A percentile compares a stretch with the other conserved stretches of the same genome.
Conservation (phyloP, 1,140 invertebrate genomes). For the Pinna nobilis region DNA sequence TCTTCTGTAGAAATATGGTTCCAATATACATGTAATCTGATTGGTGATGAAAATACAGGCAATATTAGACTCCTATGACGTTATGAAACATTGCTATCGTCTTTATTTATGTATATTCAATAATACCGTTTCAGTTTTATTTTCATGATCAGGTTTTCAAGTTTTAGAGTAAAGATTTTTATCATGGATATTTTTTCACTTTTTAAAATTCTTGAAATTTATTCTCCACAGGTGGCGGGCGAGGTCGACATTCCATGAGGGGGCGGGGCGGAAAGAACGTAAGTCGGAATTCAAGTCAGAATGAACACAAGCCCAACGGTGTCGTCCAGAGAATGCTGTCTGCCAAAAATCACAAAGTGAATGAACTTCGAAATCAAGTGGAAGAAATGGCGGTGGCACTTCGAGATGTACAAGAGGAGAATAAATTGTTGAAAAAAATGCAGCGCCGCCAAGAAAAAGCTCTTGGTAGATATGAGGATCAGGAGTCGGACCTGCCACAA, state of each 20-base stretch:
- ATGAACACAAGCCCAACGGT: constrained; percentile 44
- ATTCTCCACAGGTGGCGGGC: constrained; percentile 9
- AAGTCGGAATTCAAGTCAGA: constrained; percentile 5
- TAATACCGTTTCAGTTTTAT: no score
- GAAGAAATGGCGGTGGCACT: constrained; percentile 57
- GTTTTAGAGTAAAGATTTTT: no score
- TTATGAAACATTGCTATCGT: no score
- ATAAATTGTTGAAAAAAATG: constrained; percentile 66
- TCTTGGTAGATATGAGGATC: constrained; percentile 64
- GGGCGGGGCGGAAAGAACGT: constrained; percentile 27
- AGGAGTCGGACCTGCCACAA: constrained; percentile 68
- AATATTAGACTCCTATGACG: no score
- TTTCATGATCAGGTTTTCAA: no score
- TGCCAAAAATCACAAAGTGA: constrained; percentile 66
- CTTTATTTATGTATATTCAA: no score
- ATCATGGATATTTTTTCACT: no score
- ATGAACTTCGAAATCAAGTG: constrained; percentile 66
- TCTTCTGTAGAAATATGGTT: no score
- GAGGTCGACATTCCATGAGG: background rate
- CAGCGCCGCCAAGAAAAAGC: constrained; percentile 66
- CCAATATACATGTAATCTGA: no score
- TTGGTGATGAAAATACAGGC: no score
- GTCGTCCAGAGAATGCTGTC: constrained; percentile 67
- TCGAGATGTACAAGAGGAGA: constrained; percentile 65
- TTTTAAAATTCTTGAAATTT: no score